phyloP scores from a whole-genome alignment of 1,140 invertebrate species.

The Triops longicaudatus region DNA sequence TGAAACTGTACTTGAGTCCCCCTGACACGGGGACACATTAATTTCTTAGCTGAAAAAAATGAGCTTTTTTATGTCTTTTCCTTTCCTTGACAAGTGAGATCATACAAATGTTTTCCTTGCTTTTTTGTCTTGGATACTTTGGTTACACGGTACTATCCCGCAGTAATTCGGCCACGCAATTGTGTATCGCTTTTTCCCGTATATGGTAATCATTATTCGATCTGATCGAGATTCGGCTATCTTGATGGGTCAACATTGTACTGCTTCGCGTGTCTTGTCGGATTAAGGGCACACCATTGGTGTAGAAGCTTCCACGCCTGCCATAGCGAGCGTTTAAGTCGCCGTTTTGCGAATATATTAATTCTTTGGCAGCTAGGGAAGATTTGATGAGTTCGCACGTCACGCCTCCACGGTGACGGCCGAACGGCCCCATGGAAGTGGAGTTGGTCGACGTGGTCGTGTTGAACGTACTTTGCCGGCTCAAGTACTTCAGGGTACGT shows the following conservation, averaged over 20 bases:
- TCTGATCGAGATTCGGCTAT: not conserved
- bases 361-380: not conserved
- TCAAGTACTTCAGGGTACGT: conserved; percentile 34
- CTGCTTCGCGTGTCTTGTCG: conserved; percentile 1
- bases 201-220: not conserved
- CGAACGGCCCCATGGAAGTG: conserved; percentile 31
- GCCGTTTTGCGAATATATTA: not conserved
- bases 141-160: not conserved
- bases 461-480: conserved; percentile 36
- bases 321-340: not conserved
- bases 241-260: not conserved
- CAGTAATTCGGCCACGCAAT: not conserved
- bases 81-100: not conserved
- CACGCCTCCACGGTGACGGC: not conserved
- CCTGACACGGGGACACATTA: not conserved
- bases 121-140: not conserved
- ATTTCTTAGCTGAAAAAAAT: not conserved
- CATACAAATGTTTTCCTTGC: not conserved
- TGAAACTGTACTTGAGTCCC: not conserved
- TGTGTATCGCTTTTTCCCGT: not conserved
- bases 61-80: not conserved
- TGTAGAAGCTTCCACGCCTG: not conserved
- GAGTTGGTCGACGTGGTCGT: conserved; percentile 33
- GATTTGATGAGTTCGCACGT: not conserved
- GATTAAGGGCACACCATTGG: not conserved